phyloP scores from a whole-genome alignment of 2,888 invertebrate species.

The Drosophila pegasa region DNA sequence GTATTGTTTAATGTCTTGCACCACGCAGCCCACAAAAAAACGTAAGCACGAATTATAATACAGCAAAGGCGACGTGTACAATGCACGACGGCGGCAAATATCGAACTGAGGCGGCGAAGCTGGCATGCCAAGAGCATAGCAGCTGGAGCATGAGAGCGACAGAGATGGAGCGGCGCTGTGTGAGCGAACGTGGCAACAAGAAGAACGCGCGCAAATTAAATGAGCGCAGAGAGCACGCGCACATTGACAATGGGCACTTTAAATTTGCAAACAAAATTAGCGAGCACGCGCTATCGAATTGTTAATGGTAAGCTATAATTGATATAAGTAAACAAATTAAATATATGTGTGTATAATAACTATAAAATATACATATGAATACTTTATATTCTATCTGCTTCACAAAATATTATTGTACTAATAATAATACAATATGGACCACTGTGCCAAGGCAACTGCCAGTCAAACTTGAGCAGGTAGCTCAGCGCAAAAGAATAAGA shows the following conservation, averaged over 20 bases:
- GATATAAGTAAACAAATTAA: not conserved
- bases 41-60: conserved; percentile 36
- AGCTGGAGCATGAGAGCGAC: conserved; percentile 33
- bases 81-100: conserved; percentile 53
- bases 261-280: not conserved
- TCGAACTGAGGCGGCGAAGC: conserved; percentile 47
- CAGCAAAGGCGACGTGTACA: conserved; percentile 60
- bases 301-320: not conserved
- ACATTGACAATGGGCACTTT: conserved; percentile 35
- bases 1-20: conserved; percentile 5
- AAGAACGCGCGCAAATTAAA: conserved; percentile 50
- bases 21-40: conserved; percentile 17
- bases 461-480: conserved; percentile 19
- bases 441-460: conserved; percentile 29
- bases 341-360: too few species aligned
- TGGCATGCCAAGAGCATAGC: conserved; percentile 40
- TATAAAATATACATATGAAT: too few species aligned
- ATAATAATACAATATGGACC: conserved; percentile 9
- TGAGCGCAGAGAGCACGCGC: conserved; percentile 40
- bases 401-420: not conserved
- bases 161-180: conserved; percentile 32
- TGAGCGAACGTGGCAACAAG: conserved; percentile 34
- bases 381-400: too few species aligned
- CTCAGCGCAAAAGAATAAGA: conserved; percentile 2
- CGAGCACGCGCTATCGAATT: not conserved